Conservation (phyloP, 1,140 invertebrate genomes). For the Orussus abietinus region DNA sequence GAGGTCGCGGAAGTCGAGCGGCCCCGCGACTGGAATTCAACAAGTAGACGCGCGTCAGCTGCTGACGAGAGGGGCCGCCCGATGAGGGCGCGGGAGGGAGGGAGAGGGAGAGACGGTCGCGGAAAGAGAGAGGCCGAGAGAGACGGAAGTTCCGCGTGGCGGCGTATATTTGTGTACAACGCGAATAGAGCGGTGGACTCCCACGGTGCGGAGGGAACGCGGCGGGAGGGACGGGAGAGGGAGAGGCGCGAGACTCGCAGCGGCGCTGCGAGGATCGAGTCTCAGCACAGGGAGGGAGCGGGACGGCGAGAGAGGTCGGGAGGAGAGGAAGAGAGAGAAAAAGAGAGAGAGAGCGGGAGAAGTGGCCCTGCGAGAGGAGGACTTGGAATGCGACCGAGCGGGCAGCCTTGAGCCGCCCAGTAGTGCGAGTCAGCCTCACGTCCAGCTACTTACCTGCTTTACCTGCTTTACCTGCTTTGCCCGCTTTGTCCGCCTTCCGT, state of each 20-base stretch:
- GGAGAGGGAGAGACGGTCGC: not conserved
- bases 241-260: too few relatives aligned
- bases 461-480: not conserved
- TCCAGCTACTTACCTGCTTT: not conserved
- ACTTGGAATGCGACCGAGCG: slow-evolving; percentile 37
- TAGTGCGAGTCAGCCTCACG: slow-evolving; percentile 33
- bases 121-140: not conserved
- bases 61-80: slow-evolving; percentile 17
- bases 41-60: slow-evolving; percentile 28
- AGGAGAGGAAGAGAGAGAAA: not conserved
- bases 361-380: slow-evolving; percentile 24
- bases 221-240: too few relatives aligned
- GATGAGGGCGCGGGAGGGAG: not conserved
- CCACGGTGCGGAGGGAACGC: too few relatives aligned
- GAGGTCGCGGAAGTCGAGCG: too few relatives aligned
- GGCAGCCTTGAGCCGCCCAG: slow-evolving; percentile 38
- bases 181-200: too few relatives aligned
- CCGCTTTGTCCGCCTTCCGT: slow-evolving; percentile 19
- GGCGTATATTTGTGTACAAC: too few relatives aligned
- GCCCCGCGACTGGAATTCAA: slow-evolving; percentile 27
- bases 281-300: slow-evolving; percentile 14
- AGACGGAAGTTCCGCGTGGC: too few relatives aligned
- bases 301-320: slow-evolving; percentile 9
- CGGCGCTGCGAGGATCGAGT: too few relatives aligned
- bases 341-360: slow-evolving; percentile 19